phyloP scores from a whole-genome alignment of 2,888 invertebrate species.

The Scelioninae gen. 2 region DNA sequence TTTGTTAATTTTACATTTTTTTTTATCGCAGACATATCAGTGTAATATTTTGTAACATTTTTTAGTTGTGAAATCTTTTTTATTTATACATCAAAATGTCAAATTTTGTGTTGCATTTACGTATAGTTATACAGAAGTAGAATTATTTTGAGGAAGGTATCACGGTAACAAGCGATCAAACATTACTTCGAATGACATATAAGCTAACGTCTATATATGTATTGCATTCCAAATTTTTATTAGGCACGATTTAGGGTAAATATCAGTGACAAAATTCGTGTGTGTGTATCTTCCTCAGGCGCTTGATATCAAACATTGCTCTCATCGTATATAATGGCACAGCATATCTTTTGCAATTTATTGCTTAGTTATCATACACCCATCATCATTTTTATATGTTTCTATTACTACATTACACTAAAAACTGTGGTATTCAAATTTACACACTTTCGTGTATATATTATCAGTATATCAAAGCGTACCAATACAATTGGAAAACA shows the following conservation, averaged over 20 bases:
- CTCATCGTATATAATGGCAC: conserved; percentile 28
- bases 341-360: conserved; percentile 32
- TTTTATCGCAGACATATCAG: no score
- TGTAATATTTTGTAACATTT: background rate
- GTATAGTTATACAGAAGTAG: background rate
- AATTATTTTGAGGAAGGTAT: conserved; percentile 8
- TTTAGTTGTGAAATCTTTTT: background rate
- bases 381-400: conserved; percentile 35
- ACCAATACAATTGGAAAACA: conserved; percentile 12
- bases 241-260: no score
- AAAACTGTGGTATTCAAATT: conserved; percentile 28
- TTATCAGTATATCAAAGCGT: conserved; percentile 11
- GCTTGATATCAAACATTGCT: conserved; percentile 20
- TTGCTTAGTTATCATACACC: conserved; percentile 32
- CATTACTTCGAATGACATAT: background rate
- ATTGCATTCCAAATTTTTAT: no score
- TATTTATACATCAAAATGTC: background rate
- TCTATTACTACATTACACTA: conserved; percentile 21
- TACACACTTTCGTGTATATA: conserved; percentile 43
- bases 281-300: conserved; percentile 31
- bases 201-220: no score
- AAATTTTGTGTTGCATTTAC: background rate
- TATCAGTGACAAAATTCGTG: no score
- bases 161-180: background rate
- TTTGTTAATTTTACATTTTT: background rate